Percentiles rank a stretch among this genome's conserved stretches.
Conservation (phyloP, 2,113 vertebrate species). For the Deroptyus accipitrinus region DNA sequence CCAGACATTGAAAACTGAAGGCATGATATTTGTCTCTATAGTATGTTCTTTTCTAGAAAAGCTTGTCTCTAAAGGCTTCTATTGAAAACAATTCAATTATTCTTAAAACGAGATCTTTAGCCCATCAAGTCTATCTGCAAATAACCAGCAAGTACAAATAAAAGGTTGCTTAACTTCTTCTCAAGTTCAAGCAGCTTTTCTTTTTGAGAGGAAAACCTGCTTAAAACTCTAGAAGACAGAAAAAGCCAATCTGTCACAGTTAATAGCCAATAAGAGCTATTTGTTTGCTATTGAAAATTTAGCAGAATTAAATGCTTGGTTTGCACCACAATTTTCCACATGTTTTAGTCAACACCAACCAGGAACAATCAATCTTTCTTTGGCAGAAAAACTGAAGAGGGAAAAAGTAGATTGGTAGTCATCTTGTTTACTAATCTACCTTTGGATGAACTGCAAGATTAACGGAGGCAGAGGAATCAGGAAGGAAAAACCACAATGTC, state of each 20-base stretch:
- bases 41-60: not conserved
- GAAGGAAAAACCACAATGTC: rapidly evolving
- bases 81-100: not conserved
- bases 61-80: not conserved
- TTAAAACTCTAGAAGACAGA: not conserved
- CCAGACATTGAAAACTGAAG: not conserved
- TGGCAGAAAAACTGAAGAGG: not conserved
- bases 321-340: not conserved
- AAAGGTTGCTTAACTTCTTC: not conserved
- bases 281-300: not conserved
- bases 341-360: not conserved
- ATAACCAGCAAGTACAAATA: not conserved
- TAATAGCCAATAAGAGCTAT: not conserved
- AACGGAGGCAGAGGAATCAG: not conserved
- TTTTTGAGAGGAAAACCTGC: not conserved
- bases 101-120: not conserved
- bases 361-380: not conserved
- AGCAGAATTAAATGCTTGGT: not conserved
- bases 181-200: not conserved
- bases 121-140: not conserved
- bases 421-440: not conserved
- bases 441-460: not conserved
- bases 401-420: not conserved
- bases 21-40: not conserved
- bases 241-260: not conserved